A percentile compares a stretch with the other conserved stretches of the same genome.
phyloP scores from a whole-genome alignment of 1,140 invertebrate species.

The Megalopta genalis region DNA sequence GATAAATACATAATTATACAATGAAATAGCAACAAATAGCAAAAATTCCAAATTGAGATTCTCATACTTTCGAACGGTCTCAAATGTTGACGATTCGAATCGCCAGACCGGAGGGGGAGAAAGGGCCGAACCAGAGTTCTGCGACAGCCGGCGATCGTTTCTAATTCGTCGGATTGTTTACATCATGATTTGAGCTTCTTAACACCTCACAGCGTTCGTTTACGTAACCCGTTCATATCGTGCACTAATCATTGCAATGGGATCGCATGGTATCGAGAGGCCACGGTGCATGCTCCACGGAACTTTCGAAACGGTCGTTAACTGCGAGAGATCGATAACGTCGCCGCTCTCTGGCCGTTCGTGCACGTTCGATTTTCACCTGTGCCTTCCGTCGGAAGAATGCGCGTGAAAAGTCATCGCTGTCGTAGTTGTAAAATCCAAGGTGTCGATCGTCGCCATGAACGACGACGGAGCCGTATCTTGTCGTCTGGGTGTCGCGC shows the following conservation, averaged over 20 bases:
- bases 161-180: slow-evolving; percentile 26
- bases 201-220: slow-evolving; percentile 34
- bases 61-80: too few species aligned
- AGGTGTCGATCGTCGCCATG: slow-evolving; percentile 13
- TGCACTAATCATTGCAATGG: slow-evolving; percentile 2
- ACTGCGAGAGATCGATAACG: neutral
- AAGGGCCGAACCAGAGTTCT: neutral
- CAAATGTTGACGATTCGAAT: too few species aligned
- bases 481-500: slow-evolving; percentile 33
- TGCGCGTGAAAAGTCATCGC: neutral
- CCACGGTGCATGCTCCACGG: too few species aligned
- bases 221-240: slow-evolving; percentile 29
- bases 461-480: slow-evolving; percentile 7
- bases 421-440: slow-evolving; percentile 24
- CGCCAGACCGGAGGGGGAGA: neutral
- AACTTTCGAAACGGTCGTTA: slow-evolving; percentile 3
- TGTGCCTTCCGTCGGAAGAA: neutral
- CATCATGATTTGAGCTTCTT: slow-evolving; percentile 26
- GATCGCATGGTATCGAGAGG: neutral
- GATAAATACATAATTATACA: too few species aligned
- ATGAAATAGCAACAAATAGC: too few species aligned
- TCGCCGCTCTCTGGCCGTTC: too few species aligned
- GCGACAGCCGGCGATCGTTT: neutral
- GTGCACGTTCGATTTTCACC: too few species aligned
- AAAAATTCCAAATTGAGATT: too few species aligned